Evolutionary conservation across 2,888 invertebrate genomes (phyloP), one percentile per base, ranked within the genome.

Genomic region (Herminia tarsipennalis): DNA sequence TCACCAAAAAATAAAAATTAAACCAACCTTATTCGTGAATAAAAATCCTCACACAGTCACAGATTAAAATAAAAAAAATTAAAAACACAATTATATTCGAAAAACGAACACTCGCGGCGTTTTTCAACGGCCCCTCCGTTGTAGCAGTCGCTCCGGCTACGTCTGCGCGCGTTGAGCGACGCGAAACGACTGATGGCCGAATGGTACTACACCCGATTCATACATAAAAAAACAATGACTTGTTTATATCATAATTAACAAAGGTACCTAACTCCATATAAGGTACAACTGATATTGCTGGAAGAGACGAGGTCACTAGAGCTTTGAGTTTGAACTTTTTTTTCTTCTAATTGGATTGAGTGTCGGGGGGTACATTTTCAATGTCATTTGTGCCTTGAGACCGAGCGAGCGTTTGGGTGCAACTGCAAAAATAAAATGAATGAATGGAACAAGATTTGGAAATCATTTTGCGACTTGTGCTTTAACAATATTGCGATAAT

Each of bases 1-100:
- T n/a, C n/a, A n/a, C n/a, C n/a, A 22, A 36, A 30, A 28, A 56
- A 44, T 52, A 36, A 39, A 53, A 60, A 59, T 45, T 49, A 10
- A 58, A 81, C 83, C 53, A 71, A 86, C 86, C 86, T 87, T 59
- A 69, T 65, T 66, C 52, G 51, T 30, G 56, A 57, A 47, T 20
- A 61, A 62, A 80, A 86, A 87, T 87, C 86, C 88, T 80, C 71
- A 76, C 81, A 83, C 80, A 78, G 56, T 60, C 86, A 86, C 83
- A 79, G 66, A 66, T 46, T 67, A 61, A 67, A 69, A 70, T 18
- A 70, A 69, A 57, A 73, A 75, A 66, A 80, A 75, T 70, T 73
- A 75, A 72, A 69, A 82, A 72, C 81, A 78, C 78, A 64, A 25
- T n/a, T n/a, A 45, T 25, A 68, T 75, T 76, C 70, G 59, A 71